A percentile compares a stretch with the other conserved stretches of the same genome.
phyloP scores from a whole-genome alignment of 2,113 vertebrate genomes.

The Eulemur macaco region DNA sequence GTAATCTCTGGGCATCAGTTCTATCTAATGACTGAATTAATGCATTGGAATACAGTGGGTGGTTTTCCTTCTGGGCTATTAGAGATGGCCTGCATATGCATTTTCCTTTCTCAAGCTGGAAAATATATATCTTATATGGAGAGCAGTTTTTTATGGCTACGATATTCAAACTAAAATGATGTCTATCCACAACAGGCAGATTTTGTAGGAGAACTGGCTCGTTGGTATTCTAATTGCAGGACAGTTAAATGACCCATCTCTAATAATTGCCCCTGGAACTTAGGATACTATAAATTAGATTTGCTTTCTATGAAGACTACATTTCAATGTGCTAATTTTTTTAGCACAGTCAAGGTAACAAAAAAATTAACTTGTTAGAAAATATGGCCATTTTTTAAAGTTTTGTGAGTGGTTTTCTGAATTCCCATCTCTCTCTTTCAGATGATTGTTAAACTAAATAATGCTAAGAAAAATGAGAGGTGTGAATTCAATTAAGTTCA shows the following conservation, averaged over 20 bases:
- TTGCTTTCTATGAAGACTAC: not conserved
- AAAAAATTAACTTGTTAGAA: not conserved
- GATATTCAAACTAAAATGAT: slow-evolving; percentile 31
- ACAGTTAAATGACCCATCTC: slow-evolving; percentile 35
- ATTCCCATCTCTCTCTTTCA: slow-evolving; percentile 39
- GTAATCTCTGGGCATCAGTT: not conserved
- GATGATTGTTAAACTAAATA: not conserved
- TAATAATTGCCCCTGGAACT: slow-evolving; percentile 57
- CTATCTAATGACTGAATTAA: slow-evolving; percentile 3
- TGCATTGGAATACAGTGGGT: not conserved
- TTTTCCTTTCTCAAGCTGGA: slow-evolving; percentile 51
- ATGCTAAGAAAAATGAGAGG: not conserved
- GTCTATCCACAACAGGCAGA: not conserved
- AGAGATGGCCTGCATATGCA: not conserved
- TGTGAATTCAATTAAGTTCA: slow-evolving; percentile 23
- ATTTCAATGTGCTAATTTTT: slow-evolving; percentile 37
- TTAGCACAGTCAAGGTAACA: not conserved
- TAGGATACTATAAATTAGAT: slow-evolving; percentile 50
- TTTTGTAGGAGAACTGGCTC: slow-evolving; percentile 22
- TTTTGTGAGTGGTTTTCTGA: slow-evolving; percentile 30
- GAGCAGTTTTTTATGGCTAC: not conserved
- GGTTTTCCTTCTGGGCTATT: not conserved
- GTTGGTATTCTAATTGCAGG: slow-evolving; percentile 34
- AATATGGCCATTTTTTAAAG: not conserved
- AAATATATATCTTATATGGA: not conserved